A percentile compares a stretch with the other conserved stretches of the same genome.
Evolutionary conservation across 2,113 vertebrate genomes (phyloP).

Genomic region (Andinoacara biseriatus): DNA sequence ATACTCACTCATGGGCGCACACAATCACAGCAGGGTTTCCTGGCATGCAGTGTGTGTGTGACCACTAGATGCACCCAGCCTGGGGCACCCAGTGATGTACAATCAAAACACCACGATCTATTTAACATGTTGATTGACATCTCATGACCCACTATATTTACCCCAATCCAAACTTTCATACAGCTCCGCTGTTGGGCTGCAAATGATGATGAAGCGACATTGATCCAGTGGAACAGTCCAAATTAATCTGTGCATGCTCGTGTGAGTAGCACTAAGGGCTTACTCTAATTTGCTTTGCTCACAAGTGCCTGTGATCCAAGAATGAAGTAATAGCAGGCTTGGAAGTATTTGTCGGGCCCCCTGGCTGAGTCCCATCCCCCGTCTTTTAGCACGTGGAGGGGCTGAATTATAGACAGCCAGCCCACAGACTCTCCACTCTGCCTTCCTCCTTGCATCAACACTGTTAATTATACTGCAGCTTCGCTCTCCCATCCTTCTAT

Average conservation of each 20-base stretch:
- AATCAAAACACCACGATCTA: conserved; percentile 4
- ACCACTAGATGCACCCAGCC: conserved; percentile 16
- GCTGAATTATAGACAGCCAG: conserved; percentile 67
- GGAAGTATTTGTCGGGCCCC: conserved; percentile 53
- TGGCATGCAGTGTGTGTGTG: conserved; percentile 26
- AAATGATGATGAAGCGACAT: not conserved
- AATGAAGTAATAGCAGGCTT: conserved; percentile 66
- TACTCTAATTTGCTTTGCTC: conserved; percentile 42
- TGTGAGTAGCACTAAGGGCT: not conserved
- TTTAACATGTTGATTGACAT: conserved; percentile 15
- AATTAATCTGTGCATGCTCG: conserved; percentile 14
- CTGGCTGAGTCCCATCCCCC: conserved; percentile 42
- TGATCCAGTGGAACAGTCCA: conserved; percentile 18
- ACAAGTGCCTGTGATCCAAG: conserved; percentile 36
- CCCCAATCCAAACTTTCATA: not conserved
- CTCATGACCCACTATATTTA: conserved; percentile 7
- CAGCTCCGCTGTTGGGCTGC: not conserved
- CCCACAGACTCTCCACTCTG: conserved; percentile 53
- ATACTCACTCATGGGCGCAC: conserved; percentile 10
- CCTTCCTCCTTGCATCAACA: conserved; percentile 46
- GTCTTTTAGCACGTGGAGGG: conserved; percentile 56
- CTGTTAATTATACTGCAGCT: conserved; percentile 71
- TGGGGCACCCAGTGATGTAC: not conserved
- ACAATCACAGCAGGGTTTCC: conserved; percentile 9
- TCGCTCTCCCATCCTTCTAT: conserved; percentile 57